A percentile compares a stretch with the other conserved stretches of the same genome.
Conservation (phyloP, 2,113 vertebrate genomes). For the Emberiza fucata region DNA sequence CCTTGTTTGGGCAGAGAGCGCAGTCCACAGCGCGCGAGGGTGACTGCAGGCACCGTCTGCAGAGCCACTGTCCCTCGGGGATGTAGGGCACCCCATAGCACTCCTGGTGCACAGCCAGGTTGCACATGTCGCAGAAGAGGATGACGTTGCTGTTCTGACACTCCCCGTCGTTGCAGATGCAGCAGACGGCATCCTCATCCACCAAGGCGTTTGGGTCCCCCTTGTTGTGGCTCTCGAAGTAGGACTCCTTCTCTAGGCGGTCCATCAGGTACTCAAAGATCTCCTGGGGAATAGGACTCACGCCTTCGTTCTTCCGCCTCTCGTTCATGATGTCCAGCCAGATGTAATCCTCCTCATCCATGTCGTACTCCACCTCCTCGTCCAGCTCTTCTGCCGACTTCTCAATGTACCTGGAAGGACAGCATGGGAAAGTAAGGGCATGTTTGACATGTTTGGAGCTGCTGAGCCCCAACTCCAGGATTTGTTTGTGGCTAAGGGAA, state of each 20-base stretch:
- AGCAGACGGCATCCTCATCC: slow-evolving; percentile 95
- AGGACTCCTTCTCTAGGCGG: slow-evolving; percentile 96
- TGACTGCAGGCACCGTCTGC: slow-evolving; percentile 96
- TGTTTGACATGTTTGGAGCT: rapidly evolving
- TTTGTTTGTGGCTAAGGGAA: neutral
- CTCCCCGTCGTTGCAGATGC: slow-evolving; percentile 98
- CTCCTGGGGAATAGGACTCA: slow-evolving; percentile 94
- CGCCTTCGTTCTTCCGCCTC: slow-evolving; percentile 87
- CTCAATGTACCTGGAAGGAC: slow-evolving; percentile 89
- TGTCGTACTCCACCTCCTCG: slow-evolving; percentile 98
- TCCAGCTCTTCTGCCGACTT: slow-evolving; percentile 97
- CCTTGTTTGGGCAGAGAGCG: slow-evolving; percentile 97
- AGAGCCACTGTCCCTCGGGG: slow-evolving; percentile 98
- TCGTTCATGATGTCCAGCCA: slow-evolving; percentile 99
- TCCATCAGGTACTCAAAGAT: slow-evolving; percentile 99
- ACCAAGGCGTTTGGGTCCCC: slow-evolving; percentile 93
- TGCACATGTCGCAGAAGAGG: slow-evolving; percentile 99
- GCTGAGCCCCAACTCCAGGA: neutral
- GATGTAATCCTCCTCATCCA: slow-evolving; percentile 98
- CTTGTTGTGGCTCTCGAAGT: slow-evolving; percentile 99
- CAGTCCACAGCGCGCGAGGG: slow-evolving; percentile 97
- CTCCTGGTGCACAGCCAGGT: slow-evolving; percentile 97
- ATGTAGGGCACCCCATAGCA: slow-evolving; percentile 99
- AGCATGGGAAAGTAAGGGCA: neutral
- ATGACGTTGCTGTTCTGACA: slow-evolving; percentile 99